Conservation (phyloP, 2,113 vertebrate genomes). For the Thryonomys swinderianus region DNA sequence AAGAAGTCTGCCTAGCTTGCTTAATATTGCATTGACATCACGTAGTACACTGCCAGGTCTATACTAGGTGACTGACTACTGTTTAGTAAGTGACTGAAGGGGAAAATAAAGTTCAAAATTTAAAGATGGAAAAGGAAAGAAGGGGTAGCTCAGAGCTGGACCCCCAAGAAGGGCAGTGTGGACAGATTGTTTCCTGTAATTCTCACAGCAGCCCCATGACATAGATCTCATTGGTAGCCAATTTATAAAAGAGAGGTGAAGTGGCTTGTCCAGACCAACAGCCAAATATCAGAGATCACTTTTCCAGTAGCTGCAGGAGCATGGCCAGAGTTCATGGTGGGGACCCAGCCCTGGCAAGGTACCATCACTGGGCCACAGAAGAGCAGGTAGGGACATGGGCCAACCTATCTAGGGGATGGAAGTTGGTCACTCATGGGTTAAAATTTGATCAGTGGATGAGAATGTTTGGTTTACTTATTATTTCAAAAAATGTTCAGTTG, state of each 20-base stretch:
- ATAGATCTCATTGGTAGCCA: not conserved
- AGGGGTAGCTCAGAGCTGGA: not conserved
- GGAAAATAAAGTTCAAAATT: slow-evolving; percentile 1
- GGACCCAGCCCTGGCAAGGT: not conserved
- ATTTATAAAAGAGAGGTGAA: not conserved
- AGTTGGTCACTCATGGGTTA: not conserved
- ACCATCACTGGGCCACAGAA: not conserved
- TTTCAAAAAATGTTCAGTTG: not conserved
- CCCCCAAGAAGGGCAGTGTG: not conserved
- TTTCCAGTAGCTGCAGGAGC: not conserved
- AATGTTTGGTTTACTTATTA: not conserved
- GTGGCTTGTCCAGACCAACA: not conserved
- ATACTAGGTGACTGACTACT: not conserved
- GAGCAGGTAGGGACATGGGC: not conserved
- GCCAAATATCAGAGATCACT: not conserved
- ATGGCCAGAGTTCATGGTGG: not conserved
- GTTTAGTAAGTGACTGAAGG: not conserved
- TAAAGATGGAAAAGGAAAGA: not conserved
- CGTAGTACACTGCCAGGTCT: not conserved
- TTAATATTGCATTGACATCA: not conserved
- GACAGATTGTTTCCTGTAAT: not conserved
- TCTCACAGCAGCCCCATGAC: not conserved
- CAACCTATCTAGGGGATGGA: not conserved
- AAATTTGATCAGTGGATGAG: not conserved
- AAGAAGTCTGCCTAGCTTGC: not conserved